A percentile compares a stretch with the other conserved stretches of the same genome.
phyloP scores from a whole-genome alignment of 1,140 invertebrate species.

The Hylaeus anthracinus region DNA sequence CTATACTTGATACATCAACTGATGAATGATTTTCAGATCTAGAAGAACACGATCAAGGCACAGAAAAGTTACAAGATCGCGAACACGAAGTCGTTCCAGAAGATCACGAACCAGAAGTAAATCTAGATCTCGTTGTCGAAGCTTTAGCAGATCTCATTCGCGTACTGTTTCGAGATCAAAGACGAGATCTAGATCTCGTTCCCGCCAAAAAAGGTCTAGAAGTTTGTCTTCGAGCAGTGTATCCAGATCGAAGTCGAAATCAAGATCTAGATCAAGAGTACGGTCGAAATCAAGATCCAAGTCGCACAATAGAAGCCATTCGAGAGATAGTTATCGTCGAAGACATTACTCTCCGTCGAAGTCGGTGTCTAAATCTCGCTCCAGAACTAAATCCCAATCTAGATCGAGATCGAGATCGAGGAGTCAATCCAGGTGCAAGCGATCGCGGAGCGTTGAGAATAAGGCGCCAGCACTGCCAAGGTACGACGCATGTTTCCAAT shows the following conservation, averaged over 20 bases:
- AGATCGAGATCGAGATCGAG: slow-evolving; percentile 75
- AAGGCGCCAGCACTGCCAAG: slow-evolving; percentile 76
- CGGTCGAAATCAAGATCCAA: slow-evolving; percentile 74
- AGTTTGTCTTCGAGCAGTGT: slow-evolving; percentile 65
- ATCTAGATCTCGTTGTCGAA: slow-evolving; percentile 71
- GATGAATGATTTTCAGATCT: slow-evolving; percentile 44
- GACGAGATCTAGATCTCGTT: slow-evolving; percentile 67
- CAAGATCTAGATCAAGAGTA: slow-evolving; percentile 75
- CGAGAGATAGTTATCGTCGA: slow-evolving; percentile 70
- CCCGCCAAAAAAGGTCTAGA: slow-evolving; percentile 55
- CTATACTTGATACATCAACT: neutral
- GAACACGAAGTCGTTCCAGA: slow-evolving; percentile 67
- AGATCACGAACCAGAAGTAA: slow-evolving; percentile 74
- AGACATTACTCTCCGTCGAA: slow-evolving; percentile 70
- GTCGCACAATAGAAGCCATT: slow-evolving; percentile 74
- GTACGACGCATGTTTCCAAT: slow-evolving; percentile 54
- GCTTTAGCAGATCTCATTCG: slow-evolving; percentile 62
- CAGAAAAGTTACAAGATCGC: slow-evolving; percentile 58
- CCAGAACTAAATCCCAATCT: slow-evolving; percentile 65
- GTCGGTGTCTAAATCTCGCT: slow-evolving; percentile 70
- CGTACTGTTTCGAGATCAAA: slow-evolving; percentile 66
- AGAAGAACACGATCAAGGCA: slow-evolving; percentile 62
- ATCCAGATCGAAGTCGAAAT: slow-evolving; percentile 75
- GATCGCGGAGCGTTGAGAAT: slow-evolving; percentile 74
- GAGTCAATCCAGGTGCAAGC: slow-evolving; percentile 73